Conservation (phyloP, 2,888 invertebrate genomes). For the Pristionchus japonicus region DNA sequence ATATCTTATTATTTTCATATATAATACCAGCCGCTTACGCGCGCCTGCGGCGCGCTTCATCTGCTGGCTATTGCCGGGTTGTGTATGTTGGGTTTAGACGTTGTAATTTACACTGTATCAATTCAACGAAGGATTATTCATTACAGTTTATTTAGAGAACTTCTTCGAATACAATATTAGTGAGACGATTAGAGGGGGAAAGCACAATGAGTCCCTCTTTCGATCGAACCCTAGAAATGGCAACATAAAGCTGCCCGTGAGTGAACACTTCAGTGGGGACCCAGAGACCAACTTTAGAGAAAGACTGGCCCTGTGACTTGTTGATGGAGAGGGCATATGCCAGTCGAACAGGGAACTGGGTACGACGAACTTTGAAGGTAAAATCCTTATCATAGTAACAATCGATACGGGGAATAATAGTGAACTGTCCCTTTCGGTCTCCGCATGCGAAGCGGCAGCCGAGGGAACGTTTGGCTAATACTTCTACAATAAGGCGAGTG, state of each 20-base stretch:
- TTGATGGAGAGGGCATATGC: neutral
- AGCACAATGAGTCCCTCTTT: neutral
- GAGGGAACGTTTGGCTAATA: neutral
- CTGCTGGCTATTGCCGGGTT: too few species aligned
- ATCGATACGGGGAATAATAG: neutral
- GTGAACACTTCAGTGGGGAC: conserved; percentile 46
- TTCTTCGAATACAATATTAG: conserved; percentile 20
- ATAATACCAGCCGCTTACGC: too few species aligned
- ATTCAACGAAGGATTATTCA: too few species aligned
- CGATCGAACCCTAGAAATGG: conserved; percentile 51
- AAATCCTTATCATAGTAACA: neutral
- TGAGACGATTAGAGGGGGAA: neutral
- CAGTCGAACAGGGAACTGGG: conserved; percentile 6
- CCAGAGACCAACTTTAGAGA: neutral
- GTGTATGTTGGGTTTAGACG: neutral
- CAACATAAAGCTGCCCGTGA: conserved; percentile 62
- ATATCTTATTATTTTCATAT: too few species aligned
- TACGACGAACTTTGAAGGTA: neutral
- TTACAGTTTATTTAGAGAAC: neutral
- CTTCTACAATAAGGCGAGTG: conserved; percentile 13
- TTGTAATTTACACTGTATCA: too few species aligned
- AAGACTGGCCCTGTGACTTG: conserved; percentile 5
- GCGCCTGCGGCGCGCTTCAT: too few species aligned
- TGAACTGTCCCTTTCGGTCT: neutral
- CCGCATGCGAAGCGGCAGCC: conserved; percentile 5